phyloP scores from a whole-genome alignment of 2,888 invertebrate species.

The Euproctis similis region DNA sequence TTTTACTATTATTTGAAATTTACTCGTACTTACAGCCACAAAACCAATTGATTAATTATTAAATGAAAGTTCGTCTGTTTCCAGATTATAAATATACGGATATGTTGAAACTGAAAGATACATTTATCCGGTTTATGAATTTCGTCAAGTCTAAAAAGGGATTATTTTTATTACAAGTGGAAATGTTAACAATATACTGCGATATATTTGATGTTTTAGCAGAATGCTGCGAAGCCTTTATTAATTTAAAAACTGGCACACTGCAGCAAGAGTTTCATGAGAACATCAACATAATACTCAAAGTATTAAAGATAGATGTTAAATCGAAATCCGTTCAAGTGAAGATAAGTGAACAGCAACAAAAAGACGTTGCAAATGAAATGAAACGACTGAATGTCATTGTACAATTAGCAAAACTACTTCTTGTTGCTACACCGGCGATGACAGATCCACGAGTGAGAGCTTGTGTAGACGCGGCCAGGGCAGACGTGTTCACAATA shows the following conservation, averaged over 20 bases:
- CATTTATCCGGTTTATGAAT: neutral
- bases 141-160: constrained; percentile 15
- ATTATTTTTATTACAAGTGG: constrained; percentile 34
- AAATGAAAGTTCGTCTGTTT: too few species aligned
- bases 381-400: constrained; percentile 45
- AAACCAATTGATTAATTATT: too few species aligned
- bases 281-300: constrained; percentile 31
- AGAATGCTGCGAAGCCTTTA: constrained; percentile 32
- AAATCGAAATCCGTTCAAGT: constrained; percentile 16
- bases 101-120: too few species aligned
- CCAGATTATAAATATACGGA: too few species aligned
- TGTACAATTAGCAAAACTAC: constrained; percentile 38
- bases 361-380: constrained; percentile 47
- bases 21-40: too few species aligned
- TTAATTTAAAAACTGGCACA: constrained; percentile 6
- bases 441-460: constrained; percentile 18
- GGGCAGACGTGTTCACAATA: constrained; percentile 27
- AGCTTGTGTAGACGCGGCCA: constrained; percentile 21
- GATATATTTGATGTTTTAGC: constrained; percentile 41
- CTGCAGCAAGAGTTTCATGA: constrained; percentile 24
- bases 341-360: constrained; percentile 56
- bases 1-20: too few species aligned
- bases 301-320: constrained; percentile 24
- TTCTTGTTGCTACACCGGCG: constrained; percentile 11
- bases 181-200: constrained; percentile 38